A percentile compares a stretch with the other conserved stretches of the same genome.
Evolutionary conservation across 23 tunicate species (phyloP).

Genomic region (Botrylloides violaceus): DNA sequence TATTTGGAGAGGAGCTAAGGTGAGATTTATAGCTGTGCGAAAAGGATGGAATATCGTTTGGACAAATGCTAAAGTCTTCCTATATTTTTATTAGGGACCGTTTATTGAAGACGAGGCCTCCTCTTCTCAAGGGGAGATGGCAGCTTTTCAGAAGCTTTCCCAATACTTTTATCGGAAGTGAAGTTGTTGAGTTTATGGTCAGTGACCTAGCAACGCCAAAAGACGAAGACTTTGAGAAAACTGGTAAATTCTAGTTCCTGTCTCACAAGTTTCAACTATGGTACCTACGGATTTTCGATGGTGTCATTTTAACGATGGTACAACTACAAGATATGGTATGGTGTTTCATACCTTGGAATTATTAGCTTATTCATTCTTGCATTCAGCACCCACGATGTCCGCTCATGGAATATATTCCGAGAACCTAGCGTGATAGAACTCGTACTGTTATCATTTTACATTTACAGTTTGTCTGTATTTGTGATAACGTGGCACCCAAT

Average conservation of each 20-base stretch:
- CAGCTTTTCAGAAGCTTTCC: constrained; percentile 44
- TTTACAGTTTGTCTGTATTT: no score
- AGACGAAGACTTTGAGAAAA: neutral
- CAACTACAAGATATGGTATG: no score
- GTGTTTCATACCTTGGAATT: no score
- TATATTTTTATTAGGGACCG: constrained; percentile 21
- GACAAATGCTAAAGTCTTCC: neutral
- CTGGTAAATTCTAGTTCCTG: neutral
- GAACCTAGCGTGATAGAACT: no score
- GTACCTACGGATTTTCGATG: no score
- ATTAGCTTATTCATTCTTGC: no score
- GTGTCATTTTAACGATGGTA: no score
- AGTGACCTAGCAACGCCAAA: neutral
- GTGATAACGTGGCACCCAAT: no score
- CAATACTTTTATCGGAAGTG: constrained; percentile 61
- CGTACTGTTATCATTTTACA: no score
- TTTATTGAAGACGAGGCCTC: constrained; percentile 30
- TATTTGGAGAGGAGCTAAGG: constrained; percentile 12
- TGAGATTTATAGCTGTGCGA: neutral
- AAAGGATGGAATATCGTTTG: neutral
- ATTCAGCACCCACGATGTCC: no score
- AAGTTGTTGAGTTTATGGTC: constrained; percentile 37
- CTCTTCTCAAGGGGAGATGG: constrained; percentile 47
- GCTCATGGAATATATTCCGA: no score
- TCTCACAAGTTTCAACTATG: no score